Evolutionary conservation across 1,140 invertebrate genomes (phyloP).

Genomic region (Meteorus sp.): DNA sequence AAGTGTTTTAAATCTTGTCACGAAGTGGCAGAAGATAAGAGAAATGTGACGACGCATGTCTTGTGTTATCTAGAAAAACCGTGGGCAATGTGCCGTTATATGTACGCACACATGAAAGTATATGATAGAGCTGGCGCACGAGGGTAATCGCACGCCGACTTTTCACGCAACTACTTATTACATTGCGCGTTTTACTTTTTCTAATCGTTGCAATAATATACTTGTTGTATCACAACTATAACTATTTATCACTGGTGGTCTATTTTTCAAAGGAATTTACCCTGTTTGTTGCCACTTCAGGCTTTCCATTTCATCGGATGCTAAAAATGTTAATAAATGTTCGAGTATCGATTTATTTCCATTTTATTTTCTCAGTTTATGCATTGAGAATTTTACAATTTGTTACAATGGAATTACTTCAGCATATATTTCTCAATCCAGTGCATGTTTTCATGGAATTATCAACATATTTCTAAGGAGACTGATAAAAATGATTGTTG

Average conservation of each 20-base stretch:
- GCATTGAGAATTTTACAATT: too few relatives aligned
- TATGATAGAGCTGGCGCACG: neutral
- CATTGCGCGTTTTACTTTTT: conserved; percentile 1
- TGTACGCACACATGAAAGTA: neutral
- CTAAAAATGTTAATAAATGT: too few relatives aligned
- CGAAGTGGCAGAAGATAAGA: conserved; percentile 6
- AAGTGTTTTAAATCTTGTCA: conserved; percentile 10
- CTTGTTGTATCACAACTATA: neutral
- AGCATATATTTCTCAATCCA: too few relatives aligned
- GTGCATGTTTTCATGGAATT: too few relatives aligned
- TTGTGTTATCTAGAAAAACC: neutral
- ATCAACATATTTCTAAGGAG: too few relatives aligned
- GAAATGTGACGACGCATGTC: too few relatives aligned
- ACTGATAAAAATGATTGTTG: too few relatives aligned
- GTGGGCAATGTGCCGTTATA: conserved; percentile 2
- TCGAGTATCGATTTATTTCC: too few relatives aligned
- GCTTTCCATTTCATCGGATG: too few relatives aligned
- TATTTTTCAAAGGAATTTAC: neutral
- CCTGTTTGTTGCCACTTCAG: neutral
- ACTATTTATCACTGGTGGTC: neutral
- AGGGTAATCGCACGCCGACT: conserved; percentile 3
- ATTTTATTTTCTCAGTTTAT: too few relatives aligned
- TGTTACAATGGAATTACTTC: too few relatives aligned
- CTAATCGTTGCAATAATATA: neutral
- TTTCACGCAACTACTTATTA: conserved; percentile 16